Percentiles rank a stretch among this genome's conserved stretches.
Conservation (phyloP, 2,888 invertebrate species). For the Ochropleura leucogaster region DNA sequence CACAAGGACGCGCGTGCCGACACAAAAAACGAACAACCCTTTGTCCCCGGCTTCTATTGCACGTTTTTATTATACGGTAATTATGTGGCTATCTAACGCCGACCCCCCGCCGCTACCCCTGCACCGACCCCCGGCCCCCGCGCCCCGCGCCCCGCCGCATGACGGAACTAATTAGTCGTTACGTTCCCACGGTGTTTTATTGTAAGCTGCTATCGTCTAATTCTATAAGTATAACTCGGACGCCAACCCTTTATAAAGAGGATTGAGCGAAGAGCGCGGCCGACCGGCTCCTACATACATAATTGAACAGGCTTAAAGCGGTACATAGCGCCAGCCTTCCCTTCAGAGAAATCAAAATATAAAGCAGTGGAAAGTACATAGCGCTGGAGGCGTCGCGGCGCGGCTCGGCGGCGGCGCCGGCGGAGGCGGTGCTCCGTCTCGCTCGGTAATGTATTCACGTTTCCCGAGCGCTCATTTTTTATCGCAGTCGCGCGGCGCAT, state of each 20-base stretch:
- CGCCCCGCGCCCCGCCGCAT: constrained; percentile 7
- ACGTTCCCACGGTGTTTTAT: constrained; percentile 74
- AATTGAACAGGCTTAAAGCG: constrained; percentile 76
- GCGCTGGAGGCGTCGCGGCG: constrained; percentile 63
- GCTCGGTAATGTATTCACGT: constrained; percentile 89
- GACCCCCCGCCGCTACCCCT: constrained; percentile 63
- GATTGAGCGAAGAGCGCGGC: constrained; percentile 16
- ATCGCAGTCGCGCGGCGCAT: constrained; percentile 90
- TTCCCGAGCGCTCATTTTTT: constrained; percentile 89
- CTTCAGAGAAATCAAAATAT: constrained; percentile 84
- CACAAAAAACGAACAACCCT: constrained; percentile 76
- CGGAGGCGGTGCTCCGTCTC: constrained; percentile 78
- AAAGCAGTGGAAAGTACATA: constrained; percentile 84
- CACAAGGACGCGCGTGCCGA: constrained; percentile 74
- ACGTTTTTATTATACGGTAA: constrained; percentile 70
- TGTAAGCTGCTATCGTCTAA: constrained; percentile 29
- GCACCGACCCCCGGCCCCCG: background rate
- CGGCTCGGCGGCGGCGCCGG: constrained; percentile 25
- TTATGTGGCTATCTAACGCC: constrained; percentile 76
- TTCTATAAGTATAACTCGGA: constrained; percentile 16
- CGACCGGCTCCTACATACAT: constrained; percentile 72
- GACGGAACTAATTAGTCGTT: constrained; percentile 79
- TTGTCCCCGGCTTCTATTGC: constrained; percentile 76
- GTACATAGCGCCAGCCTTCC: constrained; percentile 77
- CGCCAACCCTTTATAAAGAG: constrained; percentile 43